Evolutionary conservation across 2,113 vertebrate genomes (phyloP), one percentile per base, ranked within the genome.

Genomic region (Perca schrenkii): DNA sequence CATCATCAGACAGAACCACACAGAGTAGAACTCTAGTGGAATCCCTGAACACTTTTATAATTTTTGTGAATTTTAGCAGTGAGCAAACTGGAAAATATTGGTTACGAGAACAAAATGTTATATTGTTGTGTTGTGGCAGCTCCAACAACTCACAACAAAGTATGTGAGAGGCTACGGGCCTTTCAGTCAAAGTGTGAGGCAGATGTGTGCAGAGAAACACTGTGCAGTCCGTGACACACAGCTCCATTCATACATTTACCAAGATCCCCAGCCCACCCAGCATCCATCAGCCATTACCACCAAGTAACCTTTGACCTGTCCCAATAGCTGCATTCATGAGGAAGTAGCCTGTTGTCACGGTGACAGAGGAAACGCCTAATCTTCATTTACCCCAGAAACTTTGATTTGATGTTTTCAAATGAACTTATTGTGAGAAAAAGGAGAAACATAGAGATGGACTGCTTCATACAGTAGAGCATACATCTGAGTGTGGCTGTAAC

Each of bases 161-260:
- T 43, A 40, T 28, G 8, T 43, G 15, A 14, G 28, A 40, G 13
- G 13, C 4, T 57, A 19, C 13, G 8, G 25, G 11, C 70, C 54
- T 16, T 34, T n/a, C 8, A 21, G 46, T 60, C 40, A 43, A 19
- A 66, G 34, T 47, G 22, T 14, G 22, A 14, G 21, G 54, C 58
- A 76, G 52, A 64, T 61, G 25, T 74, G 49, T 76, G 60, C 63
- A 71, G 11, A 80, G 74, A 72, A 52, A 31, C 65, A 63, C 60
- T 72, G 77, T 79, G 79, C 61, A 69, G 49, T 72, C 56, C 12
- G 40, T 43, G 64, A 91, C 82, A 93, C 88, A 84, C 81, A 80
- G 76, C 31, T 82, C 83, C 85, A 86, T 92, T 93, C 86, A 92
- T 58, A 31, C 72, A 54, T 83, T 74, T 79, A 83, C 43, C 67